Evolutionary conservation across 2,888 invertebrate species (phyloP).

Genomic region (Sesia bembeciformis): DNA sequence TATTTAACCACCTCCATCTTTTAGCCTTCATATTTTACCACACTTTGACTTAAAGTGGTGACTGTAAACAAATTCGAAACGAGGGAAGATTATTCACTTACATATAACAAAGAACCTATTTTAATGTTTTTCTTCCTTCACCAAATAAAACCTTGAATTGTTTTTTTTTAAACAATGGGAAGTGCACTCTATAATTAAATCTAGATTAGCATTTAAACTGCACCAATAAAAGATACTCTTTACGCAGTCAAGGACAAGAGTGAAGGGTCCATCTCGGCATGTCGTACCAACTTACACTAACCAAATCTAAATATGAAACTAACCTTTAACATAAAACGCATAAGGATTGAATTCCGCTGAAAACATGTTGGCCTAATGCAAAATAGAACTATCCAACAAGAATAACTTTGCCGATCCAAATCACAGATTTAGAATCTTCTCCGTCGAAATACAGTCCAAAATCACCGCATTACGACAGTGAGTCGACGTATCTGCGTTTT

Average conservation of each 20-base stretch:
- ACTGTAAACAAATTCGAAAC: too few relatives aligned
- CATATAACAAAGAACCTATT: too few relatives aligned
- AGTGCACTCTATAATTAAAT: background rate
- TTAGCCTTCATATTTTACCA: too few relatives aligned
- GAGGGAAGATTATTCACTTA: too few relatives aligned
- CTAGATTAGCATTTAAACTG: background rate
- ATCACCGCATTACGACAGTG: background rate
- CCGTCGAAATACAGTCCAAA: slow-evolving; percentile 3
- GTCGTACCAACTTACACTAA: background rate
- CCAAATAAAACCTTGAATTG: too few relatives aligned
- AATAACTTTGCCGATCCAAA: slow-evolving; percentile 1
- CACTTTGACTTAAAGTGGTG: too few relatives aligned
- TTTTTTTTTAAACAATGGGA: too few relatives aligned
- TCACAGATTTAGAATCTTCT: slow-evolving; percentile 3
- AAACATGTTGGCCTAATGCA: background rate
- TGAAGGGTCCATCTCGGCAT: slow-evolving; percentile 16
- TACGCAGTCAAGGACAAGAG: slow-evolving; percentile 14
- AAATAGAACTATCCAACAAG: background rate
- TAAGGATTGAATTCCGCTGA: background rate
- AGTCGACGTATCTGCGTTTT: background rate
- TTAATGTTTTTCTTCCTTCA: too few relatives aligned
- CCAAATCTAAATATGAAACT: background rate
- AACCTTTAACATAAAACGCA: background rate
- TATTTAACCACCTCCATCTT: too few relatives aligned
- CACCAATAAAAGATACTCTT: background rate